A percentile compares a stretch with the other conserved stretches of the same genome.
Conservation (phyloP, 2,888 invertebrate genomes). For the Diogma glabrata region DNA sequence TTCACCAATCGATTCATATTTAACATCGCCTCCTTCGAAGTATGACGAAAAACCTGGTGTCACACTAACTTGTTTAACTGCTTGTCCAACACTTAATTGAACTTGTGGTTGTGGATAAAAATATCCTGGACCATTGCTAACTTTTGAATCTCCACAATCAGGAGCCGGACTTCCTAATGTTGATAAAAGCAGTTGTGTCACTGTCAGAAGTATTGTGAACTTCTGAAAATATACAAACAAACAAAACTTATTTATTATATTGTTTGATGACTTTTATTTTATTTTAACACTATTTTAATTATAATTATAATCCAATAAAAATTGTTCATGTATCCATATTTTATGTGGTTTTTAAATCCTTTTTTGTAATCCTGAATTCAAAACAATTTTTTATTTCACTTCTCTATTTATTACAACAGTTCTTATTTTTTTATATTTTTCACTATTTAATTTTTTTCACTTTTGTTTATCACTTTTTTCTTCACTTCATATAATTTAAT, state of each 20-base stretch:
- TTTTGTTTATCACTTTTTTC: no score
- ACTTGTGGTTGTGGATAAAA: conserved; percentile 43
- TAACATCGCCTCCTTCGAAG: conserved; percentile 30
- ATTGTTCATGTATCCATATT: conserved; percentile 1
- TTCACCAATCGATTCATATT: conserved; percentile 32
- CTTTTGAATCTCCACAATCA: conserved; percentile 26
- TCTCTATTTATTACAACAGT: no score
- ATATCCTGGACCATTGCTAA: conserved; percentile 40
- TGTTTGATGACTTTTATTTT: background rate
- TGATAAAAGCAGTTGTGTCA: conserved; percentile 24
- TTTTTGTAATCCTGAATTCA: no score
- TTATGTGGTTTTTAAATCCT: no score
- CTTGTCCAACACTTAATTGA: conserved; percentile 38
- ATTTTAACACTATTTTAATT: background rate
- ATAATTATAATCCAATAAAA: background rate
- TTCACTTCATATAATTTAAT: no score
- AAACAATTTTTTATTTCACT: no score
- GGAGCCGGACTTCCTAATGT: conserved; percentile 25
- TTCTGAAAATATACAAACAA: conserved; percentile 19
- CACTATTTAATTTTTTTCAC: no score
- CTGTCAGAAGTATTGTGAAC: conserved; percentile 27
- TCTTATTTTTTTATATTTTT: no score
- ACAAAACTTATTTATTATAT: background rate
- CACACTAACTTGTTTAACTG: conserved; percentile 25
- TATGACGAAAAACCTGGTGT: conserved; percentile 29